phyloP scores from a whole-genome alignment of 2,888 invertebrate species.

The Quadriops clusia region DNA sequence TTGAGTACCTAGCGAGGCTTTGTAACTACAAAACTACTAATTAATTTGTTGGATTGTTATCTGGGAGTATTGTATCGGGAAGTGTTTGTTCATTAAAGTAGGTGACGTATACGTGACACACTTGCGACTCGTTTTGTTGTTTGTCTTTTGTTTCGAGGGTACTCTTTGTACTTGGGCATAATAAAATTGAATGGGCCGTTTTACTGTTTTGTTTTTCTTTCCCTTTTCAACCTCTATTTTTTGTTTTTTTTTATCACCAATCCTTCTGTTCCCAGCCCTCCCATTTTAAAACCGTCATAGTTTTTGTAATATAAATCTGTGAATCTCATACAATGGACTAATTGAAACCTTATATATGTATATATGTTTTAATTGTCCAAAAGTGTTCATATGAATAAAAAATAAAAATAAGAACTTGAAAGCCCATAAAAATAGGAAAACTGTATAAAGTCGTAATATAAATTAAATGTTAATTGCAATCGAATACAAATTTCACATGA shows the following conservation, averaged over 20 bases:
- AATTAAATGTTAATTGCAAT: too few relatives aligned
- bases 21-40: conserved; percentile 10
- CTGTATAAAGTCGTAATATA: too few relatives aligned
- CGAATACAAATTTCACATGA: too few relatives aligned
- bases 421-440: too few relatives aligned
- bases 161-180: background rate
- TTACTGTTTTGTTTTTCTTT: background rate
- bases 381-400: too few relatives aligned
- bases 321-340: too few relatives aligned
- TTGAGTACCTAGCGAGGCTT: conserved; percentile 7
- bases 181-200: background rate
- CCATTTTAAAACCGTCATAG: too few relatives aligned
- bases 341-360: too few relatives aligned
- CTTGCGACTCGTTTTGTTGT: background rate
- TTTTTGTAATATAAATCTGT: too few relatives aligned
- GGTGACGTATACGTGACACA: background rate
- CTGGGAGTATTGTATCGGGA: conserved; percentile 1
- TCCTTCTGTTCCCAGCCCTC: background rate
- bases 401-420: too few relatives aligned
- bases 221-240: background rate
- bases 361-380: too few relatives aligned
- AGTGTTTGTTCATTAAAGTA: background rate
- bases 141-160: background rate
- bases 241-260: background rate
- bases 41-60: conserved; percentile 7